Base-by-base conservation (phyloP, 2,797 vertebrate species). In the Sebastes cheni region DNA sequence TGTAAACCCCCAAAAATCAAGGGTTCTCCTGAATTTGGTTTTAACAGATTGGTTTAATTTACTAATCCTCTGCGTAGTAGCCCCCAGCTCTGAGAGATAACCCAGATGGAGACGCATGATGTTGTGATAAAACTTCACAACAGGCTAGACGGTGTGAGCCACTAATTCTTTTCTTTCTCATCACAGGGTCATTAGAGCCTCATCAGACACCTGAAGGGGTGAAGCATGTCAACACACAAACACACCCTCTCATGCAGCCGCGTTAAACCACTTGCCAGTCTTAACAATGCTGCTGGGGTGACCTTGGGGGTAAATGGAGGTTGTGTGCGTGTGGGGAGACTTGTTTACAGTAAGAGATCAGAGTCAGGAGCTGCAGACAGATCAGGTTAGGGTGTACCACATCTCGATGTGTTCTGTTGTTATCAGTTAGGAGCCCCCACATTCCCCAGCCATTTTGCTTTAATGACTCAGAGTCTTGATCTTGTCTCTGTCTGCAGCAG, bases 311-410 rank as follows among this genome's bases (percentile, higher is more conserved):
- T 60, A 68, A 55, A 59, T 5, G 60, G 34, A 34, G 34, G 34
- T 34, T 7, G 60, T 56, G 54, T 25, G 54, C 16, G 55, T 12
- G 4, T 1, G 34, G 6, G 65, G 6, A 3, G 20, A 20, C 30
- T 23, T 61, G 59, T 61, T 61, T 61, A 73, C 64, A 9, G 20
- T 68, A 20, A 46, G 42, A 67, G 34, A 80, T 82, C 72, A 78
- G 56, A 65, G 55, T 59, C 36, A 76, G 27, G 50, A 23, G 66
- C 67, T 78, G 61, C 70, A 82, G 84, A 83, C 77, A 66, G 78
- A 11, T 72, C 64, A 77, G 82, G 56, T 79, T 25, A 3, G 62
- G 25, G 29, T 64, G 54, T 77, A 79, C 72, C 67, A 52, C 29
- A 65, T 66, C 62, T 75, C 13, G 14, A 84, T 79, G 79, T 78